Percentiles rank a stretch among this genome's conserved stretches.
These are phyloP conservation scores for Conger conger DNA, from an alignment of 2,113 vertebrate species.

Conservation along the genomic window DNA sequence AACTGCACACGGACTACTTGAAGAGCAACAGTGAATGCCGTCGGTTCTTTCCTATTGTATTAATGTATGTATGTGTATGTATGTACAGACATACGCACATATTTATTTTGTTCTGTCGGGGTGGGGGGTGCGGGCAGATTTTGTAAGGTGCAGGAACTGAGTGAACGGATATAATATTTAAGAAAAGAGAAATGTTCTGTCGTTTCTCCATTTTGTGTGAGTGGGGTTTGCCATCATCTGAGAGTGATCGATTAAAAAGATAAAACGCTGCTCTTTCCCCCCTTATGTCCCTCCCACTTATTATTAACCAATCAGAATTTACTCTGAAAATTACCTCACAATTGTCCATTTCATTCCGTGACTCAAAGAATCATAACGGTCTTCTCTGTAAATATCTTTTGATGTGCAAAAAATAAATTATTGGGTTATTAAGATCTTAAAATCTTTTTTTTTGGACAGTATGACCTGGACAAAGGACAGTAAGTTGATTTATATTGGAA, in stretches of 20 bases:
- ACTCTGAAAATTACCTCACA: constrained; percentile 48
- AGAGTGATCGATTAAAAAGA: constrained; percentile 8
- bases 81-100: constrained; percentile 33
- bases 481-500: neutral
- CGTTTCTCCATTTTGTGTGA: constrained; percentile 30
- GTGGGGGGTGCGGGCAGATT: constrained; percentile 7
- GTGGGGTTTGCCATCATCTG: constrained; percentile 2
- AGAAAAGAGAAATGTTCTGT: constrained; percentile 13
- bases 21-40: constrained; percentile 42
- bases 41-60: constrained; percentile 17
- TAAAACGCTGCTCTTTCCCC: constrained; percentile 20
- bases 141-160: constrained; percentile 22
- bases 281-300: constrained; percentile 19
- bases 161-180: constrained; percentile 26
- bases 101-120: constrained; percentile 28
- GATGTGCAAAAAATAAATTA: constrained; percentile 47
- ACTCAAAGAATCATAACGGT: constrained; percentile 33
- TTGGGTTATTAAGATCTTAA: constrained; percentile 31
- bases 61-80: constrained; percentile 19
- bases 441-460: constrained; percentile 23
- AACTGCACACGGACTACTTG: constrained; percentile 66
- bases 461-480: constrained; percentile 30
- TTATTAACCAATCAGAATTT: constrained; percentile 26
- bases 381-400: constrained; percentile 42
- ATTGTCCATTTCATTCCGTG: constrained; percentile 38